Base-by-base conservation (phyloP, 2,113 vertebrate genomes). In the Corythoichthys haematopterus region DNA sequence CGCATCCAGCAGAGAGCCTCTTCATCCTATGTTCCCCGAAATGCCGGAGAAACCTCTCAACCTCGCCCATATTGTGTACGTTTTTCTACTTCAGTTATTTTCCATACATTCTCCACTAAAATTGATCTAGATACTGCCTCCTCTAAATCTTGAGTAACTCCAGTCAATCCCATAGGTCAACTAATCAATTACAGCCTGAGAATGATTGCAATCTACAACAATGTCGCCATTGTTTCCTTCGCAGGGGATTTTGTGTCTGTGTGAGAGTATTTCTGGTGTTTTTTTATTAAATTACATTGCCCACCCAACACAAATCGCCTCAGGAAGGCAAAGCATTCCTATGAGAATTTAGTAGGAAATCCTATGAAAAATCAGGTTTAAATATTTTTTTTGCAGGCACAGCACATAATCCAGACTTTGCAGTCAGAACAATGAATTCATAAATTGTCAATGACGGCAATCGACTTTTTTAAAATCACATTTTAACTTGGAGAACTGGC, bases 1-100 rank as follows among this genome's bases (percentile, higher is more conserved):
- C 83, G 96, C 96, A 78, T 94, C 96, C 82, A 97, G 93, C 86
- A 93, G 93, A 83, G 97, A 99, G 77, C 95, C 95, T 81, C 92
- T 96, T 84, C 94, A 98, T 84, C 95, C 96, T 72, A 93, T 96
- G 93, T 96, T 96, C 84, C 94, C 95, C 6, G 96, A 99, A 80
- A 93, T 93, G 90, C 94, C 95, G 66, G 97, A 98, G 88, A 98
- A 96, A 89, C 94, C 97, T 70, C 93, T 98, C 87, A 98, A 98
- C 87, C 88, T 98, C 82, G 94, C 95, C 88, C 97, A 98, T 75
- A 95, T 97, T 66, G 94, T 98, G 97, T 99, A 90, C 93, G 97
- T 97, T 88, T 37, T 96, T 88, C 46, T 52, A 60, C 45, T 9
- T 12, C 37, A 35, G 6, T 3, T 16, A 20, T 28, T 62, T 62